A percentile compares a stretch with the other conserved stretches of the same genome.
These are phyloP conservation scores for Apis florea DNA, from an alignment of 1,140 invertebrate species.

Conservation along the genomic window DNA sequence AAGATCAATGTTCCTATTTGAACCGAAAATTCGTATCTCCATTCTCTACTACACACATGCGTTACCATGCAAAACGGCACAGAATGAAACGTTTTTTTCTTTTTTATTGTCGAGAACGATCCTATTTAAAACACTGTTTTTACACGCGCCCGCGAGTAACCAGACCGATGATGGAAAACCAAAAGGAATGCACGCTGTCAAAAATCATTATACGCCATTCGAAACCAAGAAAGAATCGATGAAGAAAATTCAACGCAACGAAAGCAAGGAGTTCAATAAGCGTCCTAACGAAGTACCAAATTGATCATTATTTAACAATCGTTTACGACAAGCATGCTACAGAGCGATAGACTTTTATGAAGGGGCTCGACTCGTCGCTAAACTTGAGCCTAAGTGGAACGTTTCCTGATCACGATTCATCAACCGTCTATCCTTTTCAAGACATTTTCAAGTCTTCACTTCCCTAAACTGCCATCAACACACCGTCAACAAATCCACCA, in stretches of 20 bases:
- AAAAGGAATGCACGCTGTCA: constrained; percentile 3
- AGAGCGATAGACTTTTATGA: constrained; percentile 47
- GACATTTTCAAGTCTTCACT: not conserved
- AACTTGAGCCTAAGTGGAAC: constrained; percentile 2
- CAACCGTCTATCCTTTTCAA: not conserved
- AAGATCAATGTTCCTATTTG: not conserved
- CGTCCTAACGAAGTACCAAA: constrained; percentile 33
- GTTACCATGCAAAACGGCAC: constrained; percentile 51
- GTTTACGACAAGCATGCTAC: constrained; percentile 58
- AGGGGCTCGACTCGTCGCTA: constrained; percentile 63
- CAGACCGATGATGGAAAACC: constrained; percentile 7
- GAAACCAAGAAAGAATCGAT: not conserved
- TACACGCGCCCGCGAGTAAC: constrained; percentile 16
- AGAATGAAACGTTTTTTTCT: constrained; percentile 21
- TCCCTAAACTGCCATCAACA: not conserved
- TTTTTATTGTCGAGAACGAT: constrained; percentile 18
- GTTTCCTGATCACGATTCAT: not conserved
- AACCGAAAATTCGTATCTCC: constrained; percentile 57
- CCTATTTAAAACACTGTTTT: constrained; percentile 23
- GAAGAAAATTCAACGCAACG: constrained; percentile 28
- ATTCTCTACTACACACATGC: constrained; percentile 40
- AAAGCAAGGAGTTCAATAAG: constrained; percentile 31
- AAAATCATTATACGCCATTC: constrained; percentile 3
- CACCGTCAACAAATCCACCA: not conserved
- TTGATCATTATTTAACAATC: not conserved